Evolutionary conservation across 2,888 invertebrate genomes (phyloP).

Genomic region (Agrotis exclamationis): DNA sequence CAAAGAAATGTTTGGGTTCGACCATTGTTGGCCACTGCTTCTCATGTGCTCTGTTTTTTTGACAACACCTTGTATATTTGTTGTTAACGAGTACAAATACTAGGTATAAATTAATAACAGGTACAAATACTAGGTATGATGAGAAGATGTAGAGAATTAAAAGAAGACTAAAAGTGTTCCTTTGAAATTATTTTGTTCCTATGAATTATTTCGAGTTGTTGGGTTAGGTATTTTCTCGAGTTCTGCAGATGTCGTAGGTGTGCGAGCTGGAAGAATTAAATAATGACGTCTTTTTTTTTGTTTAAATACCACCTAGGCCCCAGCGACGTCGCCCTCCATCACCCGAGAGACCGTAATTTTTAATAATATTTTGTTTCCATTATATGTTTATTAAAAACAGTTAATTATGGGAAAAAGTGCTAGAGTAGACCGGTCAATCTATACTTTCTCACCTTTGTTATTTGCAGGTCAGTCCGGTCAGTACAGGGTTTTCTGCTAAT

Average conservation of each 20-base stretch:
- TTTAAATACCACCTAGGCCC: slow-evolving; percentile 38
- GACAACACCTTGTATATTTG: not conserved
- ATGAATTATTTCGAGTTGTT: not conserved
- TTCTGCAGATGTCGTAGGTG: slow-evolving; percentile 33
- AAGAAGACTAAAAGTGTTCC: too few relatives aligned
- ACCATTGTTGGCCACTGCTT: slow-evolving; percentile 34
- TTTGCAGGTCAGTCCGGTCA: too few relatives aligned
- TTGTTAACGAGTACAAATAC: not conserved
- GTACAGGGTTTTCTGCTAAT: too few relatives aligned
- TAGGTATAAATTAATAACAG: slow-evolving; percentile 10
- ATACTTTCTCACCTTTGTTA: not conserved
- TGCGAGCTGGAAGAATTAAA: slow-evolving; percentile 50
- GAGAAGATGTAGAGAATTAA: too few relatives aligned
- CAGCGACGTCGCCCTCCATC: not conserved
- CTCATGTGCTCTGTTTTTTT: slow-evolving; percentile 12
- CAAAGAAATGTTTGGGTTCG: not conserved
- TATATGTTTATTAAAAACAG: slow-evolving; percentile 5
- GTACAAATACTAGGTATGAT: not conserved
- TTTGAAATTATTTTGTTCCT: too few relatives aligned
- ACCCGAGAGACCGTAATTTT: slow-evolving; percentile 27
- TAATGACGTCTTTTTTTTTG: slow-evolving; percentile 41
- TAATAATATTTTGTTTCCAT: too few relatives aligned
- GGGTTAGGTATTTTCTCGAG: slow-evolving; percentile 6
- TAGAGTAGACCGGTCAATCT: too few relatives aligned
- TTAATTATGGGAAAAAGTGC: not conserved